Evolutionary conservation across 2,113 vertebrate species (phyloP), one percentile per base, ranked within the genome.

Genomic region (Corynorhinus townsendii): DNA sequence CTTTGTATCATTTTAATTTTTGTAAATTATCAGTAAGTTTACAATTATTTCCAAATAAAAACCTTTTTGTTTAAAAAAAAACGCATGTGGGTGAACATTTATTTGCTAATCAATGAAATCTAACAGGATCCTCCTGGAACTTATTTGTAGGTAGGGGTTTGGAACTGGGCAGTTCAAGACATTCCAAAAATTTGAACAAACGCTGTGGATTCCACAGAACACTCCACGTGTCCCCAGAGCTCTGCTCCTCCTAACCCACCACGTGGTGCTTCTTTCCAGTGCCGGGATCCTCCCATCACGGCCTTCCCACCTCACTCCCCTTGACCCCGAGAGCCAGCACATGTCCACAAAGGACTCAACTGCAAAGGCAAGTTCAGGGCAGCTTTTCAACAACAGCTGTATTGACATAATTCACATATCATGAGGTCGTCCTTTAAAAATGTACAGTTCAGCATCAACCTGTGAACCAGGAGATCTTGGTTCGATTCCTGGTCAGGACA

Each of bases 31-130:
- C 11, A 28, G 43, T 56, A 45, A 90, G 28, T 56, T 86, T 76
- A 77, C 72, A 79, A 62, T 52, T 56, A 90, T 90, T 90, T 82
- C 82, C 73, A 73, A 52, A 76, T 64, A 80, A 90, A 93, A 19
- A 3, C 4, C 10, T 43, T 28, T 35, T 86, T 56, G 35, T 28
- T 35, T 69, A 43, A 69, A 52, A 52, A 52, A 52, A 52, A 73
- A 54, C 12, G 1, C 6, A 19, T 7, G 47, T 81, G 26, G 8
- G 77, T 62, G 52, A n/a, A 33, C 11, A 52, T 40, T 45, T 45
- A 81, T 45, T 94, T 59, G 49, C 80, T 54, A 62, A 64, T 15
- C 88, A 69, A 7, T 52, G 56, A 64, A 90, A 20, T 43, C 40
- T 66, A n/a, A 8, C 19, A 8, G 83, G 75, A 9, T 35, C 56